These are phyloP conservation scores for Orthosia cruda DNA, from an alignment of 2,888 invertebrate species.

Conservation along the genomic window DNA sequence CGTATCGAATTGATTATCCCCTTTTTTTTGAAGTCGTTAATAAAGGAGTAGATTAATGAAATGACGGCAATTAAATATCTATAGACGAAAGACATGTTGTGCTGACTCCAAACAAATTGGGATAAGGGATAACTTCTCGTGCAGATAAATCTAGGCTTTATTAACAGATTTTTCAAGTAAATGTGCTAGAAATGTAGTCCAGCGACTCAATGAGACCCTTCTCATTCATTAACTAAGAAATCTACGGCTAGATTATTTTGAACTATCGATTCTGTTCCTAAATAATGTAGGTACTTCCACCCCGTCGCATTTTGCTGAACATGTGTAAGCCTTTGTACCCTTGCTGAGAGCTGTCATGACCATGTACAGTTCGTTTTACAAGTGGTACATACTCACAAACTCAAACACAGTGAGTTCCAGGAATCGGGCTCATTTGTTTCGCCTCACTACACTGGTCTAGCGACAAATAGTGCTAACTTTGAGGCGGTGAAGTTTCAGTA, in stretches of 20 bases:
- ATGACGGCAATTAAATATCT: background rate
- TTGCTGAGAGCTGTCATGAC: no score
- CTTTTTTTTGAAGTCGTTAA: no score
- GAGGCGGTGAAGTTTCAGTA: no score
- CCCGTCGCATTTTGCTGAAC: constrained; percentile 23
- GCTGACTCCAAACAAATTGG: background rate
- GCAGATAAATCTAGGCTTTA: background rate
- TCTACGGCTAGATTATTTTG: constrained; percentile 21
- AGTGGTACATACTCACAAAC: no score
- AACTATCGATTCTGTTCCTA: constrained; percentile 24
- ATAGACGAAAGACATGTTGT: background rate
- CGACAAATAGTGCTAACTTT: no score
- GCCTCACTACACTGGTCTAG: no score
- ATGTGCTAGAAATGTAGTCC: background rate
- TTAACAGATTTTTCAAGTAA: background rate
- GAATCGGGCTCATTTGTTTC: no score
- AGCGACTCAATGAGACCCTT: constrained; percentile 29
- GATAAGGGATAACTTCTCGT: no score
- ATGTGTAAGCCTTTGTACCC: no score
- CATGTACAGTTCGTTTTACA: no score
- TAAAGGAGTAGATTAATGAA: background rate
- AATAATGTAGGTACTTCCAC: constrained; percentile 23
- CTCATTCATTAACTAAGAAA: constrained; percentile 41
- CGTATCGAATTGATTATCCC: no score
- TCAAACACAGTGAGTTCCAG: no score